Evolutionary conservation across 2,888 invertebrate species (phyloP), one percentile per base, ranked within the genome.

Genomic region (Allophyes oxyacanthae): DNA sequence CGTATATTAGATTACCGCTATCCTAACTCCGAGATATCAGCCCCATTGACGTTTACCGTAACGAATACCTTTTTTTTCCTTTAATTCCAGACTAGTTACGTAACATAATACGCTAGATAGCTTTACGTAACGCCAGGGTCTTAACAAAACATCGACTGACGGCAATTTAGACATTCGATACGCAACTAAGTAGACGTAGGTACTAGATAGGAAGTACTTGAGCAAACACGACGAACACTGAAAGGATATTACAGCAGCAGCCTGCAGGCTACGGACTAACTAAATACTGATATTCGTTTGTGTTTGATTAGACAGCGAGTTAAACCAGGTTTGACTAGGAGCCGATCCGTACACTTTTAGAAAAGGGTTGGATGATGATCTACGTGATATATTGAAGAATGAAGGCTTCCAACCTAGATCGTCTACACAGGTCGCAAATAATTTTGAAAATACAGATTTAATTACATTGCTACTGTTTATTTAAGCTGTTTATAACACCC

Each of bases 61-160:
- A 44, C 25, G 14, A 36, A 56, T 49, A 46, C 7, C 28, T 46
- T 13, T 45, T 30, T 64, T 64, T 64, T 43, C 42, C 48, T 57
- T 48, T 11, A 54, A 56, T 64, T 65, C n/a, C 14, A 48, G 53
- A 49, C 44, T 34, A 62, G 33, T 58, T 34, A 41, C 44, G 33
- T 20, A 44, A 52, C 32, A 34, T 46, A 50, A 46, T 65, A 71
- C 11, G 2, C n/a, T 10, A 10, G 25, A 49, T 43, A 50, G 15
- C 36, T 46, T 44, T 36, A 38, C 44, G 9, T 46, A 56, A 49
- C 26, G 15, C 40, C 10, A 46, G 30, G 9, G 11, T 15, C 37
- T 46, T 30, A 52, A 43, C 43, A 32, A 45, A 48, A 59, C 51
- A 54, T 64, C 20, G 43, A 28, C 43, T 42, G 54, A 25, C 26